These are phyloP conservation scores for Daktulosphaira vitifoliae DNA, from an alignment of 1,140 invertebrate species.

Conservation along the genomic window DNA sequence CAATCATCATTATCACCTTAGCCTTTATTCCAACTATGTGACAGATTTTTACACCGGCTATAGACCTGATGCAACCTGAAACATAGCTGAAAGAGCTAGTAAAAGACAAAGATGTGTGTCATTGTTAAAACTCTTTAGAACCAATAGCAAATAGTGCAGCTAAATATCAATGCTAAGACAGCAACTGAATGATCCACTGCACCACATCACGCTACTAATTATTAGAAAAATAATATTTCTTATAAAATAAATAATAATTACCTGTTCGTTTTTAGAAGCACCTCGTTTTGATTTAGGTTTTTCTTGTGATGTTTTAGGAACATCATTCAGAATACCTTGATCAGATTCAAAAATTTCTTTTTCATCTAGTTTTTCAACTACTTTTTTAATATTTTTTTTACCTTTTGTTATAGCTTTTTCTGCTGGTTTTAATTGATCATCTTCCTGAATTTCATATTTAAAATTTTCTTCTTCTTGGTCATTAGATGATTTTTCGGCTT, in stretches of 20 bases:
- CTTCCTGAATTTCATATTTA: background rate
- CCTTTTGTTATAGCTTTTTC: constrained; percentile 1
- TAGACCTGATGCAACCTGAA: too few species aligned
- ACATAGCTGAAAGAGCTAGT: too few species aligned
- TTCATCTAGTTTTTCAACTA: background rate
- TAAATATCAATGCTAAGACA: too few species aligned
- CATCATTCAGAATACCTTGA: background rate
- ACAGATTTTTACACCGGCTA: too few species aligned
- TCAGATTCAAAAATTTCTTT: background rate
- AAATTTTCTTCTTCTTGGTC: background rate
- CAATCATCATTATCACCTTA: too few species aligned
- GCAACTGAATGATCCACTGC: too few species aligned
- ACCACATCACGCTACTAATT: background rate
- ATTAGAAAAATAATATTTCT: background rate
- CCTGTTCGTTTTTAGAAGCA: background rate
- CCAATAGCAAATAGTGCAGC: background rate
- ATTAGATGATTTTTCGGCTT: too few species aligned
- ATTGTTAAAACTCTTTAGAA: background rate
- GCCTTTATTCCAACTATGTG: too few species aligned
- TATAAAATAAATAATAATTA: background rate
- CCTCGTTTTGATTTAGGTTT: constrained; percentile 5
- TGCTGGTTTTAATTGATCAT: background rate
- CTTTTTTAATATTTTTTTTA: constrained; percentile 14
- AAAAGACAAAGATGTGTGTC: background rate
- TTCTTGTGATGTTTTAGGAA: background rate